Evolutionary conservation across 2,888 invertebrate species (phyloP), one percentile per base, ranked within the genome.

Genomic region (Drosophila rubida): DNA sequence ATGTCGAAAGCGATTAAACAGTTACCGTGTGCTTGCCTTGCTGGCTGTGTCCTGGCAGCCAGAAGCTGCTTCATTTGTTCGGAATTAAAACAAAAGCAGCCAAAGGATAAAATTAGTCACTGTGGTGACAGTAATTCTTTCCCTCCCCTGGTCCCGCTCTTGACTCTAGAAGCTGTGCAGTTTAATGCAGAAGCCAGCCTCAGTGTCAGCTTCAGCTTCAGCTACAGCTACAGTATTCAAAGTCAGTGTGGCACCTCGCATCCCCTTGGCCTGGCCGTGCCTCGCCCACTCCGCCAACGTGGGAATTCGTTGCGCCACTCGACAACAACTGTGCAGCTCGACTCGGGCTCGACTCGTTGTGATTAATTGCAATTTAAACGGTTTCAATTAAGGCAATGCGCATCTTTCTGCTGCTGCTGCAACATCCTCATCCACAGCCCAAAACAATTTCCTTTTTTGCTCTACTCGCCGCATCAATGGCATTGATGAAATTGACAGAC

Each of bases 1-100:
- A 91, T 91, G 89, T 91, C 92, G 90, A 91, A 91, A 90, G 91
- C 89, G 92, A 92, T 91, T 91, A 91, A 89, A 87, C 84, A 88
- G 80, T 82, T 81, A 76, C 82, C 73, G 80, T 64, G 75, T 55
- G 58, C 37, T 22, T n/a, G 51, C 59, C 37, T 22, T 13, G 51
- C 61, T 65, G 51, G 53, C 64, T 25, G 27, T 19, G 19, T 19
- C 27, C 50, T 54, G 39, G 35, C 32, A 41, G 9, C 16, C 53
- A 27, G 55, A 66, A 73, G 71, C 77, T 67, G 55, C 79, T 76
- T 78, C 85, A 78, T 77, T 82, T 67, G 77, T 79, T 79, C 59
- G 59, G 69, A 85, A 87, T 85, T 85, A 85, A 88, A 85, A 85
- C 86, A 88, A 88, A 87, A 69, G 68, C 71, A 76, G 63, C 69